Evolutionary conservation across 1,140 invertebrate species (phyloP).

Genomic region (Spodoptera frugiperda): DNA sequence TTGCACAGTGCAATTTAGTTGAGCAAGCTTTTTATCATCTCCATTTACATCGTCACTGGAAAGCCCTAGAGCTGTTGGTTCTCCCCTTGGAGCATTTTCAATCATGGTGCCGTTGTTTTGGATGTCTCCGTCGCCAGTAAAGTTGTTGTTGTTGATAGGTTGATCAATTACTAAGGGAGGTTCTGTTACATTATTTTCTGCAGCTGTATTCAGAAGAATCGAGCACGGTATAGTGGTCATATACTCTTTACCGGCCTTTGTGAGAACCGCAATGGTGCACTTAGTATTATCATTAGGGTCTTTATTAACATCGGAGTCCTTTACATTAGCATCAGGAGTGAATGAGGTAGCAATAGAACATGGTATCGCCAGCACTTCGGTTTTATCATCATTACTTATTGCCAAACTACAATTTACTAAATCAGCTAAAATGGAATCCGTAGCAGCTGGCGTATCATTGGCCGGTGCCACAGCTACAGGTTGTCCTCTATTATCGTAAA

Average conservation of each 20-base stretch:
- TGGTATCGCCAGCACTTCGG: constrained; percentile 82
- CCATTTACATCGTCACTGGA: constrained; percentile 48
- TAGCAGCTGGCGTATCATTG: constrained; percentile 64
- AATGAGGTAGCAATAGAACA: constrained; percentile 85
- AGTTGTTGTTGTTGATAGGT: constrained; percentile 45
- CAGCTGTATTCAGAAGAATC: constrained; percentile 75
- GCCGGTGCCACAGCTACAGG: constrained; percentile 77
- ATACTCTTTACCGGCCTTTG: constrained; percentile 77
- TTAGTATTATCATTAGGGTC: constrained; percentile 73
- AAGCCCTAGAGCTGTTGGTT: constrained; percentile 63
- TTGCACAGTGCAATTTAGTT: constrained; percentile 67
- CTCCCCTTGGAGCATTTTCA: constrained; percentile 52
- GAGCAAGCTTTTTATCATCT: constrained; percentile 44
- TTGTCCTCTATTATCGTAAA: constrained; percentile 79
- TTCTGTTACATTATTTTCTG: constrained; percentile 82
- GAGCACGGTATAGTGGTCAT: constrained; percentile 84
- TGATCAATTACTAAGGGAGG: constrained; percentile 57
- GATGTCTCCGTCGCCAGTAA: constrained; percentile 14
- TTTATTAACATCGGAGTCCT: constrained; percentile 63
- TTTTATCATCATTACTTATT: constrained; percentile 73
- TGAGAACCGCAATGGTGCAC: constrained; percentile 81
- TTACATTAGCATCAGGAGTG: constrained; percentile 76
- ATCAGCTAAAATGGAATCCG: constrained; percentile 79
- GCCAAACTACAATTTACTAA: constrained; percentile 83
- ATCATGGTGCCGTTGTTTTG: constrained; percentile 42